A percentile compares a stretch with the other conserved stretches of the same genome.
These are phyloP conservation scores for Dinocampus coccinellae DNA, from an alignment of 2,888 invertebrate genomes.

Conservation along the genomic window DNA sequence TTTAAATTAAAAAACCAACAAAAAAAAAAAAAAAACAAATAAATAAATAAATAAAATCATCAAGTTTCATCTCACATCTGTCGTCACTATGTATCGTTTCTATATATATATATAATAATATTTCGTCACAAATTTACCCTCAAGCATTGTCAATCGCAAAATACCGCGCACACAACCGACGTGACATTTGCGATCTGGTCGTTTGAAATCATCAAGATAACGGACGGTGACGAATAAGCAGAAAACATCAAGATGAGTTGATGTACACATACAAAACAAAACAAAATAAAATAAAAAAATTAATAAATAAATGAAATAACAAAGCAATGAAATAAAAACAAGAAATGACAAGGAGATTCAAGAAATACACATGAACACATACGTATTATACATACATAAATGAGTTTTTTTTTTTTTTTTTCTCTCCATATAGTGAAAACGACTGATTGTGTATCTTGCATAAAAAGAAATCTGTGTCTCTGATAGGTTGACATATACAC, in stretches of 20 bases:
- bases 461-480: neutral
- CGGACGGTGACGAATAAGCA: slow-evolving; percentile 43
- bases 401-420: too few relatives aligned
- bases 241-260: slow-evolving; percentile 18
- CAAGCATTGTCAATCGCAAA: slow-evolving; percentile 1
- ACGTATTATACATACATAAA: neutral
- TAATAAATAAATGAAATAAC: slow-evolving; percentile 7
- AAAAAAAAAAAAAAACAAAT: neutral
- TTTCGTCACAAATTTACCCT: neutral
- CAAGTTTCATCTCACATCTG: neutral
- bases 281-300: neutral
- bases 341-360: neutral
- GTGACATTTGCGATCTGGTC: slow-evolving; percentile 59
- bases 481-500: neutral
- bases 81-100: neutral
- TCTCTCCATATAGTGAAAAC: too few relatives aligned
- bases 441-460: neutral
- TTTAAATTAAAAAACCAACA: neutral
- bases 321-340: neutral
- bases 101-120: neutral
- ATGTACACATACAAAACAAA: slow-evolving; percentile 10
- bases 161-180: slow-evolving; percentile 52
- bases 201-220: slow-evolving; percentile 61
- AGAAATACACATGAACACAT: neutral
- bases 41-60: neutral